Conservation (phyloP, 2,888 invertebrate species). For the Andrena bucephala region DNA sequence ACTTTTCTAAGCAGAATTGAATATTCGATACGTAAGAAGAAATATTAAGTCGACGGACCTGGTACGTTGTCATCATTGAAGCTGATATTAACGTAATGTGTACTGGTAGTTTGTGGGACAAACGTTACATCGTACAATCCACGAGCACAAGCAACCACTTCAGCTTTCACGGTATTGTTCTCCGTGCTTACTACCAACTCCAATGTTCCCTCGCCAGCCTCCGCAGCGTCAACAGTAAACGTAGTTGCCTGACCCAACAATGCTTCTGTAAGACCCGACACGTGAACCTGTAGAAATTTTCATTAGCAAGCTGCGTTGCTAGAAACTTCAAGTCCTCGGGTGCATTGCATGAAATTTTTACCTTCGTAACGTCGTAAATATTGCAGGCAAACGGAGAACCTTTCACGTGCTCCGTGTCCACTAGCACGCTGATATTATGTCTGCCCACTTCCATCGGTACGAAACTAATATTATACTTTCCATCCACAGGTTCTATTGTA, state of each 20-base stretch:
- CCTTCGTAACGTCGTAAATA: constrained; percentile 96
- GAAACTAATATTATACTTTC: constrained; percentile 91
- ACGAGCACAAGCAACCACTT: constrained; percentile 95
- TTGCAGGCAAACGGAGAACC: constrained; percentile 98
- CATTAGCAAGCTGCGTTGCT: background rate
- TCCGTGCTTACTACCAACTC: constrained; percentile 96
- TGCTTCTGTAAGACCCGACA: constrained; percentile 82
- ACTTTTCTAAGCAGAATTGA: background rate
- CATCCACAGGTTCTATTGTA: constrained; percentile 88
- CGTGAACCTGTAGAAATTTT: constrained; percentile 76
- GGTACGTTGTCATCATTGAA: constrained; percentile 97
- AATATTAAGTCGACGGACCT: constrained; percentile 78
- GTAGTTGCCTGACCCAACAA: constrained; percentile 93
- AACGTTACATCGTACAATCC: constrained; percentile 97
- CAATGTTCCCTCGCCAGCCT: constrained; percentile 97
- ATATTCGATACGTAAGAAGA: background rate
- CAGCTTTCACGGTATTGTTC: constrained; percentile 95
- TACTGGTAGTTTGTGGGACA: constrained; percentile 94
- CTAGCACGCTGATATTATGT: constrained; percentile 93
- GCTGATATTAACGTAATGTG: constrained; percentile 96
- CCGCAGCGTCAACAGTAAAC: constrained; percentile 97
- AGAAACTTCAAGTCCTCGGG: background rate
- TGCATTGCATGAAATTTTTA: constrained; percentile 78
- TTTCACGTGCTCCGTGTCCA: constrained; percentile 93
- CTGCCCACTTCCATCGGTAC: constrained; percentile 95